Base-by-base conservation (phyloP, 2,113 vertebrate genomes). In the Heliornis fulica region DNA sequence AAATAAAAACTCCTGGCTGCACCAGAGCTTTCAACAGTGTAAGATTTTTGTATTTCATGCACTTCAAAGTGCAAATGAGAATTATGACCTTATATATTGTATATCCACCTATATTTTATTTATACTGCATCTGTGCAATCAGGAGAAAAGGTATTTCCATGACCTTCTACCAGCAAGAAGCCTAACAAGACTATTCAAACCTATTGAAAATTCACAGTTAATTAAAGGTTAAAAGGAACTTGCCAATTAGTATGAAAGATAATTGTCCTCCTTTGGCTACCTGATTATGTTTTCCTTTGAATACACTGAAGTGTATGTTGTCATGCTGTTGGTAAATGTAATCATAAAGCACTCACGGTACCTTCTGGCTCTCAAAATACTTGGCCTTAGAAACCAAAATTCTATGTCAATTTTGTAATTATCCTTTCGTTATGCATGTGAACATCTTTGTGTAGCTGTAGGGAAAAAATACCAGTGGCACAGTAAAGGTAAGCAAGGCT, bases 141-240 rank as follows among this genome's bases (percentile, higher is more conserved):
- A 95, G 41, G 76, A 90, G 95, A 93, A 94, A 87, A 94, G 71
- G 72, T 91, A 93, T 91, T 96, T 96, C 93, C 80, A 75, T 97
- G 95, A 97, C 96, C 96, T 98, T 97, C 96, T 96, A 81, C 41
- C 92, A 96, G 94, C 97, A 96, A 97, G 96, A 94, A 90, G 94
- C 89, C 94, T 95, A 97, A 91, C 89, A 95, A 80, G 91, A 70
- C 72, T 85, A 93, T 95, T 95, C 91, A 91, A 71, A 87, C 71
- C 81, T 79, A 98, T 92, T 97, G 97, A 96, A 96, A 97, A 97
- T 97, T 97, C 97, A 95, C 72, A 97, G 91, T 85, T 98, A 98
- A 98, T 98, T 97, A 98, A 98, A 98, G 97, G 97, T 98, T 97
- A 98, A 98, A 96, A 91, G 93, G 70, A 91, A 97, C 83, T 97